Evolutionary conservation across 2,888 invertebrate species (phyloP).

Genomic region (Agrochola macilenta): DNA sequence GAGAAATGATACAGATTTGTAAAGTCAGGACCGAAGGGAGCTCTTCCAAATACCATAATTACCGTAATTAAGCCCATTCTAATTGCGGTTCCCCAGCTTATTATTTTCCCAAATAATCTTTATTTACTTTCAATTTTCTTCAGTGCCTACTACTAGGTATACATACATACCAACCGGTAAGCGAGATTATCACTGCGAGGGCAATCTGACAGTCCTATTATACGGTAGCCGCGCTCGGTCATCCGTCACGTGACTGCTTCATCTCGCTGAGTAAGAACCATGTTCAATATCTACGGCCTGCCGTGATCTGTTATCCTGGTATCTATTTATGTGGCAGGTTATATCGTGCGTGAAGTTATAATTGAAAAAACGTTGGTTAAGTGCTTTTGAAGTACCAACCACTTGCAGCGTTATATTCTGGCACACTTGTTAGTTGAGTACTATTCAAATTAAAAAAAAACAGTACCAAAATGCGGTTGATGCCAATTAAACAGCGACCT

Average conservation of each 20-base stretch:
- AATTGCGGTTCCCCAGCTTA: constrained; percentile 17
- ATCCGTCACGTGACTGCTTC: constrained; percentile 71
- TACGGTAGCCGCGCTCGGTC: constrained; percentile 75
- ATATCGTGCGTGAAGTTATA: constrained; percentile 24
- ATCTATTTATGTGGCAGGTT: constrained; percentile 39
- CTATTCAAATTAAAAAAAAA: background rate
- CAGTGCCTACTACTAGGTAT: background rate
- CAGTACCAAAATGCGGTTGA: background rate
- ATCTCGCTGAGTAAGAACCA: constrained; percentile 53
- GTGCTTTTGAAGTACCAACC: background rate
- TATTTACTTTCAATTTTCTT: constrained; percentile 13
- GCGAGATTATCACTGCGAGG: constrained; percentile 40
- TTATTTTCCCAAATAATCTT: constrained; percentile 27
- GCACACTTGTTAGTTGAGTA: constrained; percentile 5
- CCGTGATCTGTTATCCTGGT: constrained; percentile 70
- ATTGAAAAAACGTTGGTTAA: background rate
- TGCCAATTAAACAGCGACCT: constrained; percentile 15
- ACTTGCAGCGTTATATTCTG: background rate
- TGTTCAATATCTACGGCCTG: constrained; percentile 61
- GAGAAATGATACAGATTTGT: constrained; percentile 11
- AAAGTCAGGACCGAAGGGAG: constrained; percentile 5
- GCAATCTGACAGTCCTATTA: constrained; percentile 79
- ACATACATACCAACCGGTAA: constrained; percentile 10
- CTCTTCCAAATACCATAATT: constrained; percentile 11
- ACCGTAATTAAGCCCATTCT: constrained; percentile 26